phyloP scores from a whole-genome alignment of 2,797 vertebrate genomes.

The Lepus townsendii region DNA sequence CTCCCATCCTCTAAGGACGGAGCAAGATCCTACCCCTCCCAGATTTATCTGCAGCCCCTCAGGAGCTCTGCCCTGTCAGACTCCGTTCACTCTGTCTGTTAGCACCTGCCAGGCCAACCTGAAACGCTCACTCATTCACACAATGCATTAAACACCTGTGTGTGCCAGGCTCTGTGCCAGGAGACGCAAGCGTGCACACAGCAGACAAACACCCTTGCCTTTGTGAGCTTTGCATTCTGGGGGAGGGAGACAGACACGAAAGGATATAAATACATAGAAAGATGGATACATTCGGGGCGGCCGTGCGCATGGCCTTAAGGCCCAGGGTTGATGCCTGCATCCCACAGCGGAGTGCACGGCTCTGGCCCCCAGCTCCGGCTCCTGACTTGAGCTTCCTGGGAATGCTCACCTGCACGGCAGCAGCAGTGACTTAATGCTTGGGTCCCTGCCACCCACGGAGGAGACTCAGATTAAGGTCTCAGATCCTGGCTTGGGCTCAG shows the following conservation, averaged over 20 bases:
- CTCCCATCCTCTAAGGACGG: not conserved
- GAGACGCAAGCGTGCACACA: not conserved
- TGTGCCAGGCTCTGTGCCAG: not conserved
- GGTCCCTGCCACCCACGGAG: no score
- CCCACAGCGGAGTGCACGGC: no score
- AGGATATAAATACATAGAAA: not conserved
- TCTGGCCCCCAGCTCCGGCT: no score
- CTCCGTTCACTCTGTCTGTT: not conserved
- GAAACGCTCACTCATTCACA: slow-evolving; percentile 10
- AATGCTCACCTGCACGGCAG: no score
- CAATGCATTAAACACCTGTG: not conserved
- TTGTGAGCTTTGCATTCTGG: not conserved
- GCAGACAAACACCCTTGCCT: not conserved
- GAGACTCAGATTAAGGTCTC: no score
- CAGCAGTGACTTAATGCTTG: no score
- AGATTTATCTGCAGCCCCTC: not conserved
- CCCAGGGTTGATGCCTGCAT: no score
- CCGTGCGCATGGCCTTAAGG: no score
- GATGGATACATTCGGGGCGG: no score
- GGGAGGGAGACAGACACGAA: not conserved
- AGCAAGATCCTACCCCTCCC: not conserved
- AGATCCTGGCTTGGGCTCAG: no score
- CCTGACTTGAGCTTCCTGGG: no score
- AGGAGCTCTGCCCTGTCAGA: not conserved
- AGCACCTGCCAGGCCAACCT: not conserved